These are phyloP conservation scores for Podiceps cristatus DNA, from an alignment of 2,113 vertebrate genomes.

Conservation along the genomic window DNA sequence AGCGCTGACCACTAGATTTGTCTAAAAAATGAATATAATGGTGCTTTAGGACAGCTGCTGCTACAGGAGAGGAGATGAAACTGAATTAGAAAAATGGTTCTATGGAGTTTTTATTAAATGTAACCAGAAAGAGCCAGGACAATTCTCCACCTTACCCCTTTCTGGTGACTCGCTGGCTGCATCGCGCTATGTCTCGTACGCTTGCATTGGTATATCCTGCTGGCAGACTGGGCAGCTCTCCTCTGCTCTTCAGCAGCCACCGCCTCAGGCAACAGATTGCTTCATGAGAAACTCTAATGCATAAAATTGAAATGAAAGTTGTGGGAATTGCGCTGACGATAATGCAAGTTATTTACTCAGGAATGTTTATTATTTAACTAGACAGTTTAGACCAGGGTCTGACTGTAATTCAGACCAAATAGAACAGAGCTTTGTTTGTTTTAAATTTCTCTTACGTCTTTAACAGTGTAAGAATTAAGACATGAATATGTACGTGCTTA, in stretches of 20 bases:
- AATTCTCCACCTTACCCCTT: not conserved
- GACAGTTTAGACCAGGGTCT: not conserved
- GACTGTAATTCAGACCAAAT: not conserved
- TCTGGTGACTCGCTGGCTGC: not conserved
- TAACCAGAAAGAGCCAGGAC: not conserved
- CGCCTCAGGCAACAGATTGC: not conserved
- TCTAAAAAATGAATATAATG: not conserved
- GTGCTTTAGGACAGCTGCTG: not conserved
- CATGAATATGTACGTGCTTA: not conserved
- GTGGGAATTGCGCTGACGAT: not conserved
- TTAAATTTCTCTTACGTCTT: not conserved
- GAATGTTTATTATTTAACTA: not conserved
- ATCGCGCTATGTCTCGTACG: rapidly evolving
- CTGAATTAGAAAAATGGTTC: not conserved
- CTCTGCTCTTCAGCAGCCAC: not conserved
- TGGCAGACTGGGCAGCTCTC: not conserved
- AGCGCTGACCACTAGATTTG: not conserved
- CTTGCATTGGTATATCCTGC: not conserved
- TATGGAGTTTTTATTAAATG: not conserved
- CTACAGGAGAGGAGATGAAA: not conserved
- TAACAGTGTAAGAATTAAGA: not conserved
- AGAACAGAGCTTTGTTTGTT: not conserved
- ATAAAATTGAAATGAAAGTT: not conserved
- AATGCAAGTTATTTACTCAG: not conserved
- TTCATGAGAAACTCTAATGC: not conserved